These are phyloP conservation scores for Eilema griseolum DNA, from an alignment of 2,888 invertebrate genomes.

Conservation along the genomic window DNA sequence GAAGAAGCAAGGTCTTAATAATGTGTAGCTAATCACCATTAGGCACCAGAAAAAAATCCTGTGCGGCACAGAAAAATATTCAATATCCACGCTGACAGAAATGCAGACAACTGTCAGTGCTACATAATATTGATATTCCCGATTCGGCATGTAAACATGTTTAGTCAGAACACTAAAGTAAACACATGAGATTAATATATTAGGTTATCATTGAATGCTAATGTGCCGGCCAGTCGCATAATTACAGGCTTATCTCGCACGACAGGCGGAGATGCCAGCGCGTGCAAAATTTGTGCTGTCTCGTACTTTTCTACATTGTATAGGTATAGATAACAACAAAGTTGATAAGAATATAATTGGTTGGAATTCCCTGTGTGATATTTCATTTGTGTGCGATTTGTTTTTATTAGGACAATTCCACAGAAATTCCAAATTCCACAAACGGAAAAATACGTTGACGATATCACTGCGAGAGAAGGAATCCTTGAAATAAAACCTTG, in stretches of 20 bases:
- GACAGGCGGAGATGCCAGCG: background rate
- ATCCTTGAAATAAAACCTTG: too few relatives aligned
- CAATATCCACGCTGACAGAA: too few relatives aligned
- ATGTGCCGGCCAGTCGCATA: conserved; percentile 19
- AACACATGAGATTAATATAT: conserved; percentile 28
- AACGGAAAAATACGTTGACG: too few relatives aligned
- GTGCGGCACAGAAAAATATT: too few relatives aligned
- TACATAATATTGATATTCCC: background rate
- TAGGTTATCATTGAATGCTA: conserved; percentile 34
- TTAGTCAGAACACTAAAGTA: conserved; percentile 3
- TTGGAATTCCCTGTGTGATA: background rate
- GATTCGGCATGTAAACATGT: background rate
- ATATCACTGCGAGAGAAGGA: too few relatives aligned
- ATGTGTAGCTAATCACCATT: too few relatives aligned
- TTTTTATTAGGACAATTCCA: background rate
- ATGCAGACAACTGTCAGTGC: too few relatives aligned
- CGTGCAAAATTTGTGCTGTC: background rate
- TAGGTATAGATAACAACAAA: conserved; percentile 1
- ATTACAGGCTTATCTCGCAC: conserved; percentile 4
- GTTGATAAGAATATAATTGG: background rate
- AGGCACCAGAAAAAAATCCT: too few relatives aligned
- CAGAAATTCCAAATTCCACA: too few relatives aligned
- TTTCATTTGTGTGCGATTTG: background rate
- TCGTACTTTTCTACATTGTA: background rate
- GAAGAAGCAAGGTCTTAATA: too few relatives aligned